Evolutionary conservation across 2,797 vertebrate genomes (phyloP).

Genomic region (Pterois miles): DNA sequence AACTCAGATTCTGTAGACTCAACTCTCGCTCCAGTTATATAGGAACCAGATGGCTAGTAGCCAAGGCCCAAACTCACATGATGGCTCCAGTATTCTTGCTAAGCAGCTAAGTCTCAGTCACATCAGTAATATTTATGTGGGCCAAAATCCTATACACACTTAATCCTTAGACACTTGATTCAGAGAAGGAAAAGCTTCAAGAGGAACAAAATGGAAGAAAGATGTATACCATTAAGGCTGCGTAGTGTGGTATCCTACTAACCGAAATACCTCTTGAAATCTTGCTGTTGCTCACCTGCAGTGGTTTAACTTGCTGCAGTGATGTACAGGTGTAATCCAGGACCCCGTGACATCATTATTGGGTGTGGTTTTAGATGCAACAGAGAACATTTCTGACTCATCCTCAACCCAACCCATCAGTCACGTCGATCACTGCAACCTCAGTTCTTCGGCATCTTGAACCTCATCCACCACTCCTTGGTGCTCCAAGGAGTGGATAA

Average conservation of each 20-base stretch:
- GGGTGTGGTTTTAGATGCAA: background rate
- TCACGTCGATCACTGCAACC: fast-evolving
- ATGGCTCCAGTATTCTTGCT: background rate
- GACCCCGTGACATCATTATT: background rate
- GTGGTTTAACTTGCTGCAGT: background rate
- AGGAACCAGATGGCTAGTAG: background rate
- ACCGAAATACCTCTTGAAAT: background rate
- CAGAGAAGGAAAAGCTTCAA: background rate
- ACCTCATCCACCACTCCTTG: background rate
- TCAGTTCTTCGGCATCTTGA: background rate
- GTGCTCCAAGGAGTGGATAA: too few species aligned
- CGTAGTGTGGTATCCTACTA: background rate
- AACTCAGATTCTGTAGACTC: background rate
- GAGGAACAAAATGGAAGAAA: background rate
- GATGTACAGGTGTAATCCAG: background rate
- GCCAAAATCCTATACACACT: fast-evolving
- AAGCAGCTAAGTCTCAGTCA: background rate
- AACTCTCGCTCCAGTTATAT: background rate
- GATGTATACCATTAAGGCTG: background rate
- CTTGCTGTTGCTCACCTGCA: background rate
- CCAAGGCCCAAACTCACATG: background rate
- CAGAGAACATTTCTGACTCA: background rate
- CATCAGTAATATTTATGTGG: background rate
- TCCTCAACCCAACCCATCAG: background rate
- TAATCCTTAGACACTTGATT: background rate